Evolutionary conservation across 2,888 invertebrate species (phyloP), one percentile per base, ranked within the genome.

Genomic region (Tineola bisselliella): DNA sequence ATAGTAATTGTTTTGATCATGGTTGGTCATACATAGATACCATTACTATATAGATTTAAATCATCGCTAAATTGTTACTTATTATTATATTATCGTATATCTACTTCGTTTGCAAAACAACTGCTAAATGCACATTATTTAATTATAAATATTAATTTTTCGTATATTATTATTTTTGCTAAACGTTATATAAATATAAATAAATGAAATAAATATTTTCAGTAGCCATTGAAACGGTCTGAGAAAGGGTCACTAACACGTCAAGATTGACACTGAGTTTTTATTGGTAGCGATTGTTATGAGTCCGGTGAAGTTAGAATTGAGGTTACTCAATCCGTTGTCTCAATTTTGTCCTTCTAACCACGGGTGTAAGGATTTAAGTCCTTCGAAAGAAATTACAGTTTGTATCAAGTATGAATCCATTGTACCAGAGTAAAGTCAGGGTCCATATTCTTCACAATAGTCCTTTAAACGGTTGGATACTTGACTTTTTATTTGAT

Each of bases 171-270:
- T 25, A 25, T 4, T 4, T 25, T 25, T 25, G 25, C 25, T 25
- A 25, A 25, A 25, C 3, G 8, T 4, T n/a, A 10, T 17, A n/a
- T 48, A 15, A 48, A 17, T 15, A 13, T 5, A 48, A 12, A 25
- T 12, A 25, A 54, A 19, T 54, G 25, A 54, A 54, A 54, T 54
- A 25, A 54, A 54, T 54, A 54, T 54, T 54, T 54, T 54, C 25
- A 54, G 54, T 54, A 18, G 54, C 54, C 5, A 54, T 54, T 54
- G 54, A 54, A 54, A 54, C 54, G 54, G 54, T 54, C 54, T n/a
- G 54, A 54, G 18, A 54, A 54, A 54, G 54, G 54, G 54, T 54
- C 54, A 54, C 19, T 54, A 54, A 54, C 54, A 54, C 54, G 54
- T 19, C 54, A 54, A 25, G 18, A 18, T 54, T 54, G 54, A 54